Evolutionary conservation across 1,140 invertebrate genomes (phyloP).

Genomic region (Plutomurus gul): DNA sequence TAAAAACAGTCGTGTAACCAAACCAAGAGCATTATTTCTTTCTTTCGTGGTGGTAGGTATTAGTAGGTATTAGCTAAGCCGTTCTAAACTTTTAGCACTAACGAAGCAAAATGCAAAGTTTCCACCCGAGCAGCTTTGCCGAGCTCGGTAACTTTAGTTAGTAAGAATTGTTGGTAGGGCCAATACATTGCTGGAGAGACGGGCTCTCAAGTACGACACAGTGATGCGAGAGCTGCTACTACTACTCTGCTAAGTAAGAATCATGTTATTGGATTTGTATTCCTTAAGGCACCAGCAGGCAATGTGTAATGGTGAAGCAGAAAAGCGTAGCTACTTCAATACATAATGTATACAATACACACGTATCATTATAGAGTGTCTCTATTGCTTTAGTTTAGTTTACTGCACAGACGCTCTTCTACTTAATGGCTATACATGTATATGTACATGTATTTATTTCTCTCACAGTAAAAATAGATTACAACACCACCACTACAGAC

Average conservation of each 20-base stretch:
- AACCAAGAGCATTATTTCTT: not conserved
- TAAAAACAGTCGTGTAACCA: no score
- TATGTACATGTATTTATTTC: no score
- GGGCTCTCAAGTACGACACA: not conserved
- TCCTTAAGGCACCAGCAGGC: not conserved
- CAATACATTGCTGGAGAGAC: no score
- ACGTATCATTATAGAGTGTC: not conserved
- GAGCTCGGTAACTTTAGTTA: not conserved
- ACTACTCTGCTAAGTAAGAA: not conserved
- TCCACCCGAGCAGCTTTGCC: not conserved
- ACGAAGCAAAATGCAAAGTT: slow-evolving; percentile 37
- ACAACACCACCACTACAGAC: no score
- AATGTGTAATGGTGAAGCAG: not conserved
- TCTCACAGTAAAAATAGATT: no score
- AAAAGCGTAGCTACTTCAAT: not conserved
- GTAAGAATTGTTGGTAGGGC: no score
- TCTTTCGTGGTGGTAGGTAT: not conserved
- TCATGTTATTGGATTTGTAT: slow-evolving; percentile 30
- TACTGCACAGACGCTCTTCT: not conserved
- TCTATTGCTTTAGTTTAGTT: not conserved
- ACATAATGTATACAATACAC: not conserved
- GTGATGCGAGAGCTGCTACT: not conserved
- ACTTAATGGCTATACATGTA: not conserved
- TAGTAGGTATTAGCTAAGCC: not conserved
- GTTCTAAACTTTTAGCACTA: slow-evolving; percentile 16